Percentiles rank a stretch among this genome's conserved stretches.
Evolutionary conservation across 2,888 invertebrate species (phyloP).

Genomic region (Saturnia pavonia): DNA sequence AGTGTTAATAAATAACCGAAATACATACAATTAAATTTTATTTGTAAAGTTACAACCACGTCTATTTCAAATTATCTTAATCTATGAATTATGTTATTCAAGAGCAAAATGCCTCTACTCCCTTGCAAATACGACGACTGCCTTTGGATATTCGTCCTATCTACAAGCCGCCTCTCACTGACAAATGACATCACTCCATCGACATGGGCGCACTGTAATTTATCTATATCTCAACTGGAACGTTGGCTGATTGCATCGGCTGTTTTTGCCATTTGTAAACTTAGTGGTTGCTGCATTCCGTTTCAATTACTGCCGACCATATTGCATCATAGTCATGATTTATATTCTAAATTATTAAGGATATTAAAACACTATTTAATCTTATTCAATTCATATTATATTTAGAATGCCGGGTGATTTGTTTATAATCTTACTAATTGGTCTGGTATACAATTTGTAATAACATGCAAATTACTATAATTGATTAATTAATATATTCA

Average conservation of each 20-base stretch:
- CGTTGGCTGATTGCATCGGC: conserved; percentile 46
- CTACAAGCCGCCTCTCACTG: conserved; percentile 24
- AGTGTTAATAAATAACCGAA: neutral
- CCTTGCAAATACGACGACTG: conserved; percentile 1
- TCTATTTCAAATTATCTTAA: neutral
- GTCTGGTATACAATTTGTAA: neutral
- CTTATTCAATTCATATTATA: neutral
- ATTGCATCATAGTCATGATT: conserved; percentile 31
- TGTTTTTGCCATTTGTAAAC: conserved; percentile 47
- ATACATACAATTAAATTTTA: neutral
- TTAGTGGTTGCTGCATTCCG: conserved; percentile 41
- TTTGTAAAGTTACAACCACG: neutral
- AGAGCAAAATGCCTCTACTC: conserved; percentile 16
- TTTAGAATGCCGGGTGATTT: neutral
- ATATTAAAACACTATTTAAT: neutral
- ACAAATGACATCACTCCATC: conserved; percentile 50
- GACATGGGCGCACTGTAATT: conserved; percentile 38
- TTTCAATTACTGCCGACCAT: conserved; percentile 31
- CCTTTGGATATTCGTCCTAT: neutral
- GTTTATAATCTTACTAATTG: neutral
- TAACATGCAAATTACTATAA: neutral
- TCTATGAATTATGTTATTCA: conserved; percentile 5
- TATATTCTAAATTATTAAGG: conserved; percentile 14
- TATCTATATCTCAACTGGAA: conserved; percentile 48
- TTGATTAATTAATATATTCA: neutral